Evolutionary conservation across 2,113 vertebrate genomes (phyloP), one percentile per base, ranked within the genome.

Genomic region (Gadus chalcogrammus): DNA sequence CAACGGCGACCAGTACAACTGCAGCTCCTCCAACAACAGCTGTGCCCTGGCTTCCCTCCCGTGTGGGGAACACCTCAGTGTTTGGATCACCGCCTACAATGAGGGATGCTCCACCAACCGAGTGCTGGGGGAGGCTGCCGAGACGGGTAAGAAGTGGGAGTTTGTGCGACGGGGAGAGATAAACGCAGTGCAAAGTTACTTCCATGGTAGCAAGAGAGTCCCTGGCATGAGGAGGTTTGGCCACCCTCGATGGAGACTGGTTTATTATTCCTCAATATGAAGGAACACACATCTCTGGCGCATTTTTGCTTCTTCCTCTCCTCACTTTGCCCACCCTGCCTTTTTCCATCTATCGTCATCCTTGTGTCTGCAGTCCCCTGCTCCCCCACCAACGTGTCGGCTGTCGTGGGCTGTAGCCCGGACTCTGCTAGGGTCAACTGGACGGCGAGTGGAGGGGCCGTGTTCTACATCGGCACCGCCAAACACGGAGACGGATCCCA

Each of bases 21-120:
- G 92, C 75, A 89, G 81, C 64, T 82, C 92, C 9, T 11, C 28
- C 18, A 72, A 52, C 67, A 89, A 71, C 72, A 91, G 73, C 82
- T 94, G 92, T 48, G 65, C 56, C 1, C 70, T 92, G 22, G 27
- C 53, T 0, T 77, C 72, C 0, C 73, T 93, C 27, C 70, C 77
- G 0, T 94, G 93, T 48, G 93, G 93, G 0, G 85, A 92, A 60
- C 87, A 90, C 17, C 80, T 93, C 28, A 92, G 87, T 0, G 42
- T 93, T 62, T 91, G 73, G 84, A 81, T 94, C 27, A 63, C 70
- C 0, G 91, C 92, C 65, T 87, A 77, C 15, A 86, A 91, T 17
- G 66, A 85, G 15, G 73, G 86, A 3, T 92, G 92, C 80, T 65
- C 79, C 69, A 91, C 87, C 16, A 17, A 67, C 8, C 78, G 8